phyloP scores from a whole-genome alignment of 2,797 vertebrate species.

The Acipenser transmontanus region DNA sequence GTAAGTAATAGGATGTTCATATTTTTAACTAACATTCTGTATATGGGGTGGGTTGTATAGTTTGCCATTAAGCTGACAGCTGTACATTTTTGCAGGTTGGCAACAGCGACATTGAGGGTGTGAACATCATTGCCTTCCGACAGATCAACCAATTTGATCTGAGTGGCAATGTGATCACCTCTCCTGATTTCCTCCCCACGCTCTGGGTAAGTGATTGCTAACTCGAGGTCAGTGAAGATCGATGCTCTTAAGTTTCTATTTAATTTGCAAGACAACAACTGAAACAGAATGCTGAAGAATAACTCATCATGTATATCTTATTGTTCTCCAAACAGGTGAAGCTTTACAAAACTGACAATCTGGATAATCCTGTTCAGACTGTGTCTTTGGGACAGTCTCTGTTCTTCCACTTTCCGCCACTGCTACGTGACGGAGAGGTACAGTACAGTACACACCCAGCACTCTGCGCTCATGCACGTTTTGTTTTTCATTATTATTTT shows the following conservation, averaged over 20 bases:
- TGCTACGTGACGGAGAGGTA: conserved; percentile 93
- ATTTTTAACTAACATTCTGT: no score
- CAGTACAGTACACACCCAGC: no score
- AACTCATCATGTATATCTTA: no score
- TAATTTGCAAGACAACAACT: no score
- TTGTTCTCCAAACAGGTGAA: conserved; percentile 67
- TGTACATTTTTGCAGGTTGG: conserved; percentile 63
- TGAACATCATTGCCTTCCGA: conserved; percentile 93
- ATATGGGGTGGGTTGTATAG: no score
- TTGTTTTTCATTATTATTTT: no score
- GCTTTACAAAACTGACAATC: conserved; percentile 89
- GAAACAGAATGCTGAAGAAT: no score
- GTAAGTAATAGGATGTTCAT: no score
- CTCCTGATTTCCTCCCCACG: conserved; percentile 82
- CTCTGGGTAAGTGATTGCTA: conserved; percentile 67
- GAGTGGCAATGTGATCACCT: conserved; percentile 89
- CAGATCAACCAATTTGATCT: conserved; percentile 97
- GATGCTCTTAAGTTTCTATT: neutral
- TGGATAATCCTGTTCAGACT: conserved; percentile 91
- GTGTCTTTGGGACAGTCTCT: conserved; percentile 87
- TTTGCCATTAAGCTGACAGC: neutral
- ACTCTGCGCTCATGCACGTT: no score
- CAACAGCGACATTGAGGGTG: conserved; percentile 79
- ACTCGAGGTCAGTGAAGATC: no score
- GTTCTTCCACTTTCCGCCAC: conserved; percentile 92